Conservation (phyloP, 2,888 invertebrate genomes). For the Nomada hirtipes region DNA sequence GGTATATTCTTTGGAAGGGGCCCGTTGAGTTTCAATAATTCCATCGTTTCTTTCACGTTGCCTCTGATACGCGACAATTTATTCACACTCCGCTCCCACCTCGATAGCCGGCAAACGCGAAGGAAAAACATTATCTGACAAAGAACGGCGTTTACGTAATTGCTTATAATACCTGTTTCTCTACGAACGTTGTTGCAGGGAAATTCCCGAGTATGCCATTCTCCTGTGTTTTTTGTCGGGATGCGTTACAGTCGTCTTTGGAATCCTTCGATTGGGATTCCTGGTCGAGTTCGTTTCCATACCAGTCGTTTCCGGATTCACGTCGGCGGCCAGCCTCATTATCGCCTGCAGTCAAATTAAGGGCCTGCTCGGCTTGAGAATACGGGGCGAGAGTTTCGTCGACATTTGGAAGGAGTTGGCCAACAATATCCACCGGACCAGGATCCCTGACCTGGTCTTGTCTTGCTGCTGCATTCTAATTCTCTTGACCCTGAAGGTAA, state of each 20-base stretch:
- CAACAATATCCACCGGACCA: conserved; percentile 85
- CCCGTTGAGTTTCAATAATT: no score
- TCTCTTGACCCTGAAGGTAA: conserved; percentile 88
- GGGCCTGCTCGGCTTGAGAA: conserved; percentile 87
- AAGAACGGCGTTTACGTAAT: no score
- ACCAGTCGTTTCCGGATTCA: conserved; percentile 91
- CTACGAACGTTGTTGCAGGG: conserved; percentile 64
- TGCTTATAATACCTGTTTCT: no score
- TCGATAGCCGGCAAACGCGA: no score
- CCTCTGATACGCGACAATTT: no score
- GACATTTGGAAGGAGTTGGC: conserved; percentile 87
- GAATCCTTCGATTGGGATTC: conserved; percentile 89
- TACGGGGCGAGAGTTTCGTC: conserved; percentile 87
- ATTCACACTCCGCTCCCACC: no score
- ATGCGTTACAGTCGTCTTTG: conserved; percentile 87
- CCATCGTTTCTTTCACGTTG: no score
- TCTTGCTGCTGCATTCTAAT: conserved; percentile 87
- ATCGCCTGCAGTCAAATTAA: conserved; percentile 92
- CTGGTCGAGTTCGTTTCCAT: conserved; percentile 90
- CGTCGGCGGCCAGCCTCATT: conserved; percentile 91
- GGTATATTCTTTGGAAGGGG: not conserved
- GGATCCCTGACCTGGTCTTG: conserved; percentile 87
- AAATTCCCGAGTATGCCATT: conserved; percentile 87
- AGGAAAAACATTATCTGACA: no score
- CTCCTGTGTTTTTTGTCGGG: conserved; percentile 89